Percentiles rank a stretch among this genome's conserved stretches.
phyloP scores from a whole-genome alignment of 2,797 vertebrate genomes.

The Darevskia nairensis region DNA sequence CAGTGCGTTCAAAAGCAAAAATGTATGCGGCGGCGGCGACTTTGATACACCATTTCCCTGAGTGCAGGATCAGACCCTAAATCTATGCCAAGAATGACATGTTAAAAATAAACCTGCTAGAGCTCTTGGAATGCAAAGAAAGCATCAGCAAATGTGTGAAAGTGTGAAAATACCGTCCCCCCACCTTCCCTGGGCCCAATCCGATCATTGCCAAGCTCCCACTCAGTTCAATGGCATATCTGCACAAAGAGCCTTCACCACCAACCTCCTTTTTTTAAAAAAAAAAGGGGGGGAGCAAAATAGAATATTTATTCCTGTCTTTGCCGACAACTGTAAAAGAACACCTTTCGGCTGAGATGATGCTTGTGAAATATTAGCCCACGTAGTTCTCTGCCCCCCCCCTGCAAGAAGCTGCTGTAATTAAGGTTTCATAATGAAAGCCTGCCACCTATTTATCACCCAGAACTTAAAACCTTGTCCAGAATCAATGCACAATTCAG shows the following conservation, averaged over 20 bases:
- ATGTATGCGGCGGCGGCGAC: not conserved
- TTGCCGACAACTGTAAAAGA: slow-evolving; percentile 15
- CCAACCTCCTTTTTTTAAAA: not conserved
- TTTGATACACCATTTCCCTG: not conserved
- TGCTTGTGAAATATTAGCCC: slow-evolving; percentile 32
- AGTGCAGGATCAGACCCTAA: not conserved
- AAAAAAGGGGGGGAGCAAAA: not conserved
- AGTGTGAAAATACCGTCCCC: slow-evolving; percentile 6
- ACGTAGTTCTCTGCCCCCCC: not conserved
- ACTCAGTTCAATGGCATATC: slow-evolving; percentile 18
- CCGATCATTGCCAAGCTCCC: not conserved
- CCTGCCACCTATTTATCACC: slow-evolving; percentile 42
- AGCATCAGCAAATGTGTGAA: slow-evolving; percentile 33
- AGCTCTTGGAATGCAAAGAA: slow-evolving; percentile 26
- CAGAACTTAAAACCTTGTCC: slow-evolving; percentile 36
- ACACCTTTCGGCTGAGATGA: slow-evolving; percentile 29
- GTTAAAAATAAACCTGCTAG: slow-evolving; percentile 32
- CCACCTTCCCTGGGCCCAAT: not conserved
- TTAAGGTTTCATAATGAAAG: slow-evolving; percentile 38
- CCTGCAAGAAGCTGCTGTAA: slow-evolving; percentile 24
- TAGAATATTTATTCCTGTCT: slow-evolving; percentile 33
- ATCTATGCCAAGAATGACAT: slow-evolving; percentile 8
- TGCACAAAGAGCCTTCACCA: not conserved
- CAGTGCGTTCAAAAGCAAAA: not conserved
- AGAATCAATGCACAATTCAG: slow-evolving; percentile 22